Evolutionary conservation across 2,888 invertebrate genomes (phyloP).

Genomic region (Agrotis clavis): DNA sequence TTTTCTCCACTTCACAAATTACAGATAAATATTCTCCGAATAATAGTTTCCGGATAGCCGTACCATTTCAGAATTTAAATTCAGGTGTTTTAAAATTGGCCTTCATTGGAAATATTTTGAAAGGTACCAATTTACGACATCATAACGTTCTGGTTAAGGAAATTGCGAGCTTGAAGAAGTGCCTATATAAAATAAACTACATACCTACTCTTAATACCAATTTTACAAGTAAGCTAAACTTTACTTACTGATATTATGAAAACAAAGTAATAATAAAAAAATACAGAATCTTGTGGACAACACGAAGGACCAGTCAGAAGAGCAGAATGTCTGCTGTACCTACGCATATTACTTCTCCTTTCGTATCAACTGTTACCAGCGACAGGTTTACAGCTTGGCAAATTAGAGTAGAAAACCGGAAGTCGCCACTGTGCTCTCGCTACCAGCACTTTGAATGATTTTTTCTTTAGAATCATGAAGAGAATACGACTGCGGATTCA

Average conservation of each 20-base stretch:
- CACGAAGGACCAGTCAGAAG: not conserved
- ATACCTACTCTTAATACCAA: not conserved
- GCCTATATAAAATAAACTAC: conserved; percentile 12
- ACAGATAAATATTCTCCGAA: not conserved
- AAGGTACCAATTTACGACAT: not conserved
- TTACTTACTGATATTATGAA: not conserved
- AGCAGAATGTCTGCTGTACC: too few species aligned
- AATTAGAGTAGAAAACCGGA: too few species aligned
- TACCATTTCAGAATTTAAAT: not conserved
- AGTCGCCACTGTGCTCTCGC: too few species aligned
- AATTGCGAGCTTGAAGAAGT: conserved; percentile 42
- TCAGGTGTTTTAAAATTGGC: not conserved
- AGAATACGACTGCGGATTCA: too few species aligned
- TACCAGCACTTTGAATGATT: too few species aligned
- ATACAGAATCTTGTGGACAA: conserved; percentile 26
- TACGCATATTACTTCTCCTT: too few species aligned
- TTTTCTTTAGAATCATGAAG: too few species aligned
- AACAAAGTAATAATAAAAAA: not conserved
- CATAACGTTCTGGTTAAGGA: conserved; percentile 45
- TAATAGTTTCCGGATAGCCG: not conserved
- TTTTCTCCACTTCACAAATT: not conserved
- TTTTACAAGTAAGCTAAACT: not conserved
- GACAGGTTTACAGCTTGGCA: too few species aligned
- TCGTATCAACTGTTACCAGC: too few species aligned
- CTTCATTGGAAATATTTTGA: not conserved